Evolutionary conservation across 2,888 invertebrate species (phyloP).

Genomic region (Drosophila niveifrons): DNA sequence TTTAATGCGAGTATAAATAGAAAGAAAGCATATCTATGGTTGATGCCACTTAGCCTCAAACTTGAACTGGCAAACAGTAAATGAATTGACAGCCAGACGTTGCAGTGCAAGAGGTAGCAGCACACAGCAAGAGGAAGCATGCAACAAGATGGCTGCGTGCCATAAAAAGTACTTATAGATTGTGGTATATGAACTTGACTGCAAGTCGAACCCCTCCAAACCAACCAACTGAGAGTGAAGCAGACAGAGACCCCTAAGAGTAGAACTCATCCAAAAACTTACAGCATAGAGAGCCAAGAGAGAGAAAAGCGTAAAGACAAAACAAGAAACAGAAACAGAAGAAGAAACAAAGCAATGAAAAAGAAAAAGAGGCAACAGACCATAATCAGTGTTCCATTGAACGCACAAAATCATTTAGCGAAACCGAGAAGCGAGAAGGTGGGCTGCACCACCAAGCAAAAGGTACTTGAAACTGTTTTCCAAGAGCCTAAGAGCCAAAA

Average conservation of each 20-base stretch:
- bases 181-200: slow-evolving; percentile 78
- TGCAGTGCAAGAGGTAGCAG: slow-evolving; percentile 3
- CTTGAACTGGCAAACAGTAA: slow-evolving; percentile 60
- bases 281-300: not conserved
- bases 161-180: slow-evolving; percentile 50
- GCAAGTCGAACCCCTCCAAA: slow-evolving; percentile 31
- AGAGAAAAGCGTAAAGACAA: slow-evolving; percentile 33
- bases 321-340: slow-evolving; percentile 23
- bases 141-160: slow-evolving; percentile 68
- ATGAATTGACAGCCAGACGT: slow-evolving; percentile 61
- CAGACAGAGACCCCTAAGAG: slow-evolving; percentile 21
- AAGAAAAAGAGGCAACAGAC: slow-evolving; percentile 61
- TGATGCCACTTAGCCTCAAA: slow-evolving; percentile 62
- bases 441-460: slow-evolving; percentile 55
- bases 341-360: slow-evolving; percentile 52
- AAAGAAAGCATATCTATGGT: slow-evolving; percentile 23
- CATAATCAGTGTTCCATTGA: slow-evolving; percentile 86
- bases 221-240: slow-evolving; percentile 5
- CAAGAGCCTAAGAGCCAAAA: slow-evolving; percentile 30
- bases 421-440: slow-evolving; percentile 76
- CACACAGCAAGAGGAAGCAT: slow-evolving; percentile 6
- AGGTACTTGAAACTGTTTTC: slow-evolving; percentile 77
- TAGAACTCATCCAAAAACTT: slow-evolving; percentile 53
- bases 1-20: slow-evolving; percentile 34
- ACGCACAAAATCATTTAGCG: slow-evolving; percentile 86